These are phyloP conservation scores for Scylla paramamosain DNA, from an alignment of 1,140 invertebrate genomes.

Conservation along the genomic window DNA sequence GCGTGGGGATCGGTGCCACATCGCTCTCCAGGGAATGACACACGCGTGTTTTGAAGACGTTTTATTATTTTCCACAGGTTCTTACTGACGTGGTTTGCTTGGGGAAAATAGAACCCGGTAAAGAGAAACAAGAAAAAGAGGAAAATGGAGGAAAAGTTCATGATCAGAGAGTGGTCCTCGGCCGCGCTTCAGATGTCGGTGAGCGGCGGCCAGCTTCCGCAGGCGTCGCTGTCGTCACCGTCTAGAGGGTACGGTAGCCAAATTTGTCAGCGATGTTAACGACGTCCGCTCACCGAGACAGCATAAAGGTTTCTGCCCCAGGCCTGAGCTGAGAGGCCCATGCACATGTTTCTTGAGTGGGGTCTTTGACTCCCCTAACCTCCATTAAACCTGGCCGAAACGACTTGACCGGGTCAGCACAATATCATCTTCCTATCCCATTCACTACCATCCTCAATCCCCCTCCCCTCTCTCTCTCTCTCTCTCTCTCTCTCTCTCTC, in stretches of 20 bases:
- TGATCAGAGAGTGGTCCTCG: not conserved
- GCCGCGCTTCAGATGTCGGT: too few relatives aligned
- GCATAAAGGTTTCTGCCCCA: too few relatives aligned
- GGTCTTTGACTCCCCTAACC: too few relatives aligned
- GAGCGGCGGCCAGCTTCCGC: not conserved
- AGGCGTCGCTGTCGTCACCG: not conserved
- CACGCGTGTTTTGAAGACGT: too few relatives aligned
- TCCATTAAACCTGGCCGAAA: conserved; percentile 50
- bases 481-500: too few relatives aligned
- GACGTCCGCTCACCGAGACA: conserved; percentile 60
- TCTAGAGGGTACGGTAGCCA: conserved; percentile 56
- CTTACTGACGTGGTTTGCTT: not conserved
- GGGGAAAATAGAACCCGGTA: not conserved
- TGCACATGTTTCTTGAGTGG: too few relatives aligned
- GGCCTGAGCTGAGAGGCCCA: too few relatives aligned
- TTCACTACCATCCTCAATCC: not conserved
- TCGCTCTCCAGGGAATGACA: not conserved
- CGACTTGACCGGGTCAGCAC: conserved; percentile 15
- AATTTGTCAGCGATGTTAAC: conserved; percentile 70
- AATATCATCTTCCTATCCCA: not conserved
- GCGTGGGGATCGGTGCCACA: too few relatives aligned
- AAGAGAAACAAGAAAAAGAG: conserved; percentile 20
- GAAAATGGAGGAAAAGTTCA: conserved; percentile 21
- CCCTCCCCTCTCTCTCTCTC: not conserved
- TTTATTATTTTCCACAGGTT: too few relatives aligned